Base-by-base conservation (phyloP, 2,113 vertebrate species). In the Engystomops pustulosus region DNA sequence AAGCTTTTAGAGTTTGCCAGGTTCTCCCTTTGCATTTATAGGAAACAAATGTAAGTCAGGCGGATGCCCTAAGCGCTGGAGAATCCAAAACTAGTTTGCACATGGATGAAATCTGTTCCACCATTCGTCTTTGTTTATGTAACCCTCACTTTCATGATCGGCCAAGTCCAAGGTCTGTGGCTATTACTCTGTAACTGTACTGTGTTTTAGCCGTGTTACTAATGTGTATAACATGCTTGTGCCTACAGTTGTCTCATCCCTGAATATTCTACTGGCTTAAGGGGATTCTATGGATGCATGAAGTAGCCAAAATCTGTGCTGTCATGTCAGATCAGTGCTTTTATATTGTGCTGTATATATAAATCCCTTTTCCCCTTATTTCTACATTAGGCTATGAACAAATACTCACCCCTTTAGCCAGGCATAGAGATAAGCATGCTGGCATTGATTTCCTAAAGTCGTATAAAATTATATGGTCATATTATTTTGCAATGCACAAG, bases 41-140 rank as follows among this genome's bases (percentile, higher is more conserved):
- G 20, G 71, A 83, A 83, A 83, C 70, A 74, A 83, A 75, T 60
- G 41, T 25, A 14, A 83, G 53, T 30, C 70, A 34, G 30, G 11
- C 58, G 30, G 17, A 68, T 76, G 58, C 58, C 71, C 53, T 65
- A 14, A 65, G 44, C 71, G 15, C 3, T 83, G n/a, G 20, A 51
- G 14, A 51, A 17, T 41, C 51, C 34, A 65, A 76, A 67, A 36
- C 11, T 38, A 76, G 58, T 30, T 15, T 76, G 30, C 81, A 83
- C 76, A 55, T 83, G 81, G 81, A 75, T 65, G 18, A 23, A 83
- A 83, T 83, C 81, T 83, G 70, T 67, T 83, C 71, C 55, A 75
- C 44, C 20, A 18, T 41, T 75, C 76, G 71, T 10, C 38, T 30
- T 75, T 67, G 25, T 67, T 65, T 67, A 76, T 76, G 72, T 51